phyloP scores from a whole-genome alignment of 2,113 vertebrate genomes.

The Brienomyrus brachyistius region DNA sequence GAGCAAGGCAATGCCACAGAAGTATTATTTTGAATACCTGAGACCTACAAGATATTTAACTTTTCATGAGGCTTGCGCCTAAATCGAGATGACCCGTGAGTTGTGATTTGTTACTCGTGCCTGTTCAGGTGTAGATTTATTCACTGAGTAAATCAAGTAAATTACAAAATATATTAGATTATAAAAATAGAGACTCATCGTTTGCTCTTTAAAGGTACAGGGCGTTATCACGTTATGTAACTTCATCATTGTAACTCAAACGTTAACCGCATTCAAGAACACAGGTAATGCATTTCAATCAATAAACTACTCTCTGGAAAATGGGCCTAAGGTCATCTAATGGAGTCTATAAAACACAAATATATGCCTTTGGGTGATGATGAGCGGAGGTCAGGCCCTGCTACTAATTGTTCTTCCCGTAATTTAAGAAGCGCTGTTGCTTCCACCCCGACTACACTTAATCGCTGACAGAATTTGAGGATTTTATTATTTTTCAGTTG shows the following conservation, averaged over 20 bases:
- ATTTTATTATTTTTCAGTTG: background rate
- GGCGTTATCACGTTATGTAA: background rate
- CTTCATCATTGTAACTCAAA: background rate
- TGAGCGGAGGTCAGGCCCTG: background rate
- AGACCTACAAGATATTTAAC: background rate
- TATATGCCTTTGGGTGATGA: background rate
- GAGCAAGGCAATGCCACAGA: background rate
- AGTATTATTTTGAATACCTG: background rate
- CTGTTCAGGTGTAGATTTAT: background rate
- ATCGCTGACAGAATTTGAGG: background rate
- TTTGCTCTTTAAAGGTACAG: background rate
- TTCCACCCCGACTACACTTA: background rate
- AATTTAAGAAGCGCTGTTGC: background rate
- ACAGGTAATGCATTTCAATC: background rate
- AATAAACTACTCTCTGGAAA: background rate
- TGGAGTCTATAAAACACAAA: background rate
- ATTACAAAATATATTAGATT: background rate
- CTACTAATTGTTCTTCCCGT: background rate
- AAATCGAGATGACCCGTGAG: background rate
- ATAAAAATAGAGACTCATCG: background rate
- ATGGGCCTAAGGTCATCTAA: background rate
- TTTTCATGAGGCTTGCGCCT: background rate
- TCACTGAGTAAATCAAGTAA: background rate
- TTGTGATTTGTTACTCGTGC: background rate
- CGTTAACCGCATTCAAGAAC: background rate